These are phyloP conservation scores for Polyommatus icarus DNA, from an alignment of 2,888 invertebrate species.

Conservation along the genomic window DNA sequence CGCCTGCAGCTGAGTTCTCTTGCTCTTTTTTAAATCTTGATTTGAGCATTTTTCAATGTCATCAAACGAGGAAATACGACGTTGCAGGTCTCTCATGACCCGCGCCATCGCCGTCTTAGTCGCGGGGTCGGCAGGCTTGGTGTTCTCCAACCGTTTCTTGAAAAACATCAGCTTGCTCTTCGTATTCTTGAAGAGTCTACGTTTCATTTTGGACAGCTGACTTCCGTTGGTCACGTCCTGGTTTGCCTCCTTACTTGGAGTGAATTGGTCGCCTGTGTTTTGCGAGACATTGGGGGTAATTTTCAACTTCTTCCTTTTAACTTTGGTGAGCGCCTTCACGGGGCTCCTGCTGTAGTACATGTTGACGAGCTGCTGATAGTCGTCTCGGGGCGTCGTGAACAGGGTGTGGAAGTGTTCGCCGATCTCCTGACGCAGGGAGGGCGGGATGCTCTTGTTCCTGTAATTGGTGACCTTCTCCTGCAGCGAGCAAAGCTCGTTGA, in stretches of 20 bases:
- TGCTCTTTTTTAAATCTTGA: slow-evolving; percentile 58
- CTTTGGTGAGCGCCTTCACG: slow-evolving; percentile 42
- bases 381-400: slow-evolving; percentile 68
- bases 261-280: neutral
- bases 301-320: slow-evolving; percentile 49
- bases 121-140: slow-evolving; percentile 47
- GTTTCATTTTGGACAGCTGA: neutral
- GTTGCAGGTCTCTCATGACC: slow-evolving; percentile 53
- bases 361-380: slow-evolving; percentile 62
- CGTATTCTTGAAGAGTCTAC: slow-evolving; percentile 37
- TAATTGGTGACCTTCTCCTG: slow-evolving; percentile 58
- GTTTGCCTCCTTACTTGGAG: neutral
- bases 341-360: slow-evolving; percentile 52
- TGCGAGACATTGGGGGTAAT: slow-evolving; percentile 39
- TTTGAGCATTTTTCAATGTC: slow-evolving; percentile 45
- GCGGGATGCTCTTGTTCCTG: slow-evolving; percentile 56
- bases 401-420: slow-evolving; percentile 74
- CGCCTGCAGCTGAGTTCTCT: slow-evolving; percentile 53
- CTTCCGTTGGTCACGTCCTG: too few relatives aligned
- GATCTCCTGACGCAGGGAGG: slow-evolving; percentile 69
- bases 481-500: slow-evolving; percentile 64
- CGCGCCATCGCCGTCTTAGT: slow-evolving; percentile 51
- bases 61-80: slow-evolving; percentile 50
- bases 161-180: slow-evolving; percentile 51
- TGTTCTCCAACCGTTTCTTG: slow-evolving; percentile 49